These are phyloP conservation scores for Atherinomorus stipes DNA, from an alignment of 2,113 vertebrate species.

Conservation along the genomic window DNA sequence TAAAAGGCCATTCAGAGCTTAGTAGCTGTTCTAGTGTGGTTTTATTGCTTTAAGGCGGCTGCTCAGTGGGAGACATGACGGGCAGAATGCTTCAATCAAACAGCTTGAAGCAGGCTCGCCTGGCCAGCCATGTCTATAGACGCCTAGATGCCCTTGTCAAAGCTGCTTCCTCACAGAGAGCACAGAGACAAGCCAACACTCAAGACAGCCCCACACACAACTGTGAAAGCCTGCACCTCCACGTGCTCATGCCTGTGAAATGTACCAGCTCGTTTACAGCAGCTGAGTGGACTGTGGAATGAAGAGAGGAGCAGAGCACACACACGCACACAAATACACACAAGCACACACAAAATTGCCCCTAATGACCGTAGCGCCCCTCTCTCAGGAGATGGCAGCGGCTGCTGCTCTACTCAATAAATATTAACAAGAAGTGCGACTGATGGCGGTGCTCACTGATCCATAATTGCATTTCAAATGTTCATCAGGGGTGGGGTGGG, in stretches of 20 bases:
- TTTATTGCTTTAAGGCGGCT: slow-evolving; percentile 60
- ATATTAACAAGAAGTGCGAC: slow-evolving; percentile 84
- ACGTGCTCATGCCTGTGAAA: slow-evolving; percentile 76
- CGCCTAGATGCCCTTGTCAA: slow-evolving; percentile 68
- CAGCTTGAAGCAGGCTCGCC: slow-evolving; percentile 60
- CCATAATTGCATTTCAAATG: slow-evolving; percentile 86
- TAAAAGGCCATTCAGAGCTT: slow-evolving; percentile 45
- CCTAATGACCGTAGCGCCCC: slow-evolving; percentile 79
- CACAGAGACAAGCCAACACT: slow-evolving; percentile 62
- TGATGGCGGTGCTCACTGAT: slow-evolving; percentile 84
- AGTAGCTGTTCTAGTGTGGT: slow-evolving; percentile 43
- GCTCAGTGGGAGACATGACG: slow-evolving; percentile 63
- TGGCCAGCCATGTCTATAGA: slow-evolving; percentile 60
- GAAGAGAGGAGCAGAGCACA: slow-evolving; percentile 43
- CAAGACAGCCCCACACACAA: slow-evolving; percentile 53
- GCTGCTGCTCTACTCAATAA: slow-evolving; percentile 81
- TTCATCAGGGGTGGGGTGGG: slow-evolving; percentile 37
- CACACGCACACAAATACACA: slow-evolving; percentile 33
- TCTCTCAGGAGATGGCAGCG: slow-evolving; percentile 77
- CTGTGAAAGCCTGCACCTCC: slow-evolving; percentile 63
- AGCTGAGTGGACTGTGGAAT: slow-evolving; percentile 65
- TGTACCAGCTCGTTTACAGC: slow-evolving; percentile 70
- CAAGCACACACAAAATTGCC: slow-evolving; percentile 60
- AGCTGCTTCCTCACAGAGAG: slow-evolving; percentile 68
- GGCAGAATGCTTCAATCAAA: slow-evolving; percentile 74